Base-by-base conservation (phyloP, 2,113 vertebrate species). In the Symphodus melops region DNA sequence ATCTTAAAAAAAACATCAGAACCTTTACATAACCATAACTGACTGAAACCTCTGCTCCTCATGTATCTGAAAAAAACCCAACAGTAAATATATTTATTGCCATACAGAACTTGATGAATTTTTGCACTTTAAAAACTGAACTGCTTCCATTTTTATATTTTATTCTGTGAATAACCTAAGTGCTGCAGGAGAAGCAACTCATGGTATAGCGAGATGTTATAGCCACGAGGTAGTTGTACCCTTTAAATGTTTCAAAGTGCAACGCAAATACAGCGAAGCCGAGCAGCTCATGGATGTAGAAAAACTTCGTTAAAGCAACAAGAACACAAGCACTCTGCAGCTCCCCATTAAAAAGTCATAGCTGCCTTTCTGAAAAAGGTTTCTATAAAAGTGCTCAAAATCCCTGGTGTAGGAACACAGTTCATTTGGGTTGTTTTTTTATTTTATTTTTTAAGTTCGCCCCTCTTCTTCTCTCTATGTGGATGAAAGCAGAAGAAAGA, bases 401-500 rank as follows among this genome's bases (percentile, higher is more conserved):
- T 20, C 28, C 39, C 54, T 41, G 25, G 33, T 72, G 25, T 19
- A 28, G 10, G 4, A 63, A 78, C 58, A 58, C 1, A 53, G 5
- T 48, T 48, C 46, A 17, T 69, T 62, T 57, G 13, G 55, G 54
- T 11, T 49, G 46, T 6, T 69, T 65, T 6, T 56, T 3, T n/a
- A n/a, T n/a, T 14, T 42, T 53, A 19, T 64, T 23, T 42, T 20
- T 16, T 3, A 33, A 16, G 42, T 14, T 17, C 36, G 14, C 2
- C 8, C 16, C 11, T 11, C 67, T 60, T 41, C 36, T 62, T 54
- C 46, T 37, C 39, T 65, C 21, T 59, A 51, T 81, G 39, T 11
- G 75, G 39, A 71, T 75, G 49, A 64, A 79, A 33, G 44, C 72
- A 75, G 68, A 79, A 69, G 67, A 81, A 73, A 66, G 55, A 74